Conservation (phyloP, 1,140 invertebrate genomes). For the Dendrolimus punctatus region DNA sequence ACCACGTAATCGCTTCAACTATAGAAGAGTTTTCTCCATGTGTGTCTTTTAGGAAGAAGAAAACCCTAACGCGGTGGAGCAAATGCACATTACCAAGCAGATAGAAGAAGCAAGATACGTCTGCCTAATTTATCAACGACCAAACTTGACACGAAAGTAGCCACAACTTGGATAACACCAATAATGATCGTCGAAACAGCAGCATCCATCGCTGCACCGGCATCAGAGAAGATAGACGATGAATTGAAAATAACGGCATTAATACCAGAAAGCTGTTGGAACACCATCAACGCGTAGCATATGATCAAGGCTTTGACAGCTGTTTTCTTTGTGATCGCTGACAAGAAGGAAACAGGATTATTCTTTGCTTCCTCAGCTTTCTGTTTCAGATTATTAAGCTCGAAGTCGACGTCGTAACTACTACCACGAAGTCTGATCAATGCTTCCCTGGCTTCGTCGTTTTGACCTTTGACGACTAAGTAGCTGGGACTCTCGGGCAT, state of each 20-base stretch:
- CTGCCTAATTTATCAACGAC: conserved; percentile 86
- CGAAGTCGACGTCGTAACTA: conserved; percentile 76
- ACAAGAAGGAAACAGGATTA: conserved; percentile 68
- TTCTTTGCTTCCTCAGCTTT: conserved; percentile 73
- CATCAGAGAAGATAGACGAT: conserved; percentile 79
- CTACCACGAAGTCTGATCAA: conserved; percentile 78
- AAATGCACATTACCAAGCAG: conserved; percentile 76
- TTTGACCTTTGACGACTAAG: conserved; percentile 73
- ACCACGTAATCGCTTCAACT: conserved; percentile 74
- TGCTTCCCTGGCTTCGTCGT: conserved; percentile 75
- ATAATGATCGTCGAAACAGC: conserved; percentile 80
- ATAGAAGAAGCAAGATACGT: conserved; percentile 78
- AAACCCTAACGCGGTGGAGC: conserved; percentile 76
- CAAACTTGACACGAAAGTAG: conserved; percentile 78
- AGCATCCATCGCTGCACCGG: conserved; percentile 73
- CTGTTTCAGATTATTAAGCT: conserved; percentile 73
- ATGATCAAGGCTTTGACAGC: conserved; percentile 81
- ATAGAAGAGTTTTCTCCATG: conserved; percentile 62
- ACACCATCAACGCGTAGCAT: conserved; percentile 84
- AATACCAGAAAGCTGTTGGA: conserved; percentile 90
- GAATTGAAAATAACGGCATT: conserved; percentile 91
- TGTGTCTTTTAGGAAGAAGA: conserved; percentile 74
- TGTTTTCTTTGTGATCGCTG: conserved; percentile 74
- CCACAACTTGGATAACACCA: conserved; percentile 83
- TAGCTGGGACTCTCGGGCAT: conserved; percentile 86